Percentiles rank a stretch among this genome's conserved stretches.
Conservation (phyloP, 2,888 invertebrate species). For the Hydropsyche betteni region DNA sequence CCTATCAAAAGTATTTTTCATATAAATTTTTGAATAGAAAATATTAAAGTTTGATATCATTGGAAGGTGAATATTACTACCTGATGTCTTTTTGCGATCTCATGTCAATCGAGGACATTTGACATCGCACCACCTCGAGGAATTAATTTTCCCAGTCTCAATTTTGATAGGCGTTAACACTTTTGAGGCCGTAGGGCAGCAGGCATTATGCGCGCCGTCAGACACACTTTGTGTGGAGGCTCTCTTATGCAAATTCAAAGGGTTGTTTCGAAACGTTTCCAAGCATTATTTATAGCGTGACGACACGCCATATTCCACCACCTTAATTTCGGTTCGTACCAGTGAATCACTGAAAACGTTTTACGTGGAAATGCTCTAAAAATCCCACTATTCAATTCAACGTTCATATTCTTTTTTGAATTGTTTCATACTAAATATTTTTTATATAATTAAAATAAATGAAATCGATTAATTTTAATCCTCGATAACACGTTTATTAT, state of each 20-base stretch:
- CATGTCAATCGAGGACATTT: too few relatives aligned
- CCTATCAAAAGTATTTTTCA: too few relatives aligned
- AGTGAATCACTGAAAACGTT: slow-evolving; percentile 15
- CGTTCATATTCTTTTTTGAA: too few relatives aligned
- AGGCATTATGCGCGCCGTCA: slow-evolving; percentile 12
- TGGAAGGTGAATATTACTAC: too few relatives aligned
- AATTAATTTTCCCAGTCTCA: slow-evolving; percentile 16
- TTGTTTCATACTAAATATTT: too few relatives aligned
- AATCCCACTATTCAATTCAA: too few relatives aligned
- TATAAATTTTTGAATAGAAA: too few relatives aligned
- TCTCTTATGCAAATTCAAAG: slow-evolving; percentile 16
- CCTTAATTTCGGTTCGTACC: neutral
- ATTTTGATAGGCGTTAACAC: slow-evolving; percentile 26
- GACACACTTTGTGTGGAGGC: slow-evolving; percentile 16
- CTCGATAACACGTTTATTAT: too few relatives aligned
- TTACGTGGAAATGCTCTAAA: neutral
- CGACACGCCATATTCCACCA: slow-evolving; percentile 8
- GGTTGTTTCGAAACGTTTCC: slow-evolving; percentile 22
- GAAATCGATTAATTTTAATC: too few relatives aligned
- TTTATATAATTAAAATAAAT: too few relatives aligned
- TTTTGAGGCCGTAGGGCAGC: neutral
- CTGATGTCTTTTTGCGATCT: too few relatives aligned
- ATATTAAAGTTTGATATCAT: too few relatives aligned
- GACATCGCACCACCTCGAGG: neutral
- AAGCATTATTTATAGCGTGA: slow-evolving; percentile 23